Base-by-base conservation (phyloP, 2,888 invertebrate genomes). In the Hemithea aestivaria region DNA sequence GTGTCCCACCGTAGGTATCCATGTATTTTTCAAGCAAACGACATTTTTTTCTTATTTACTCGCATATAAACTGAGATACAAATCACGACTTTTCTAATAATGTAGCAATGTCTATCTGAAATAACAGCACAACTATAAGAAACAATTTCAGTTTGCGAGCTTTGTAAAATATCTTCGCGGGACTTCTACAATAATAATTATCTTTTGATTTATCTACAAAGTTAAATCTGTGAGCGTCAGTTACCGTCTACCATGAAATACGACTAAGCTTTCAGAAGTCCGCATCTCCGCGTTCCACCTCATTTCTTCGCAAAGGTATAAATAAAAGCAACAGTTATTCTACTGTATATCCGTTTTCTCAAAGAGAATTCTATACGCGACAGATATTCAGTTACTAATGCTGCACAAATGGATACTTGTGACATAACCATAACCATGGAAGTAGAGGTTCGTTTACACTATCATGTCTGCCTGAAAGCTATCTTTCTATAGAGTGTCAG, bases 201-300 rank as follows among this genome's bases (percentile, higher is more conserved):
- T 52, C 53, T 56, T 49, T 53, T 65, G 61, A 67, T 68, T 67
- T 66, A 65, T 64, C 50, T 56, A 32, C 47, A 47, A 66, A 63
- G 58, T 62, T 60, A 52, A 59, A 62, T 58, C 48, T 52, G 34
- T 40, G 50, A 45, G 40, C 43, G 42, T 48, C 51, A 56, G 43
- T 61, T 58, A 57, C 54, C 45, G 46, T 51, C 44, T 43, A 47
- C 52, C 51, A 35, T 53, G 44, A 55, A 58, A 48, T 53, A 58
- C 53, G 42, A 48, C 44, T 36, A 34, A 29, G 36, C 35, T 39
- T 27, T 39, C 25, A 29, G 29, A 38, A 43, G 38, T 38, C 38
- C 25, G 27, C 12, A 28, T 32, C 35, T 39, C 39, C 10, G 11
- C 23, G 43, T 44, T 45, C 40, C 40, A 34, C 23, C 40, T 36